These are phyloP conservation scores for Corydoras maculifer DNA, from an alignment of 2,113 vertebrate genomes.

Conservation along the genomic window DNA sequence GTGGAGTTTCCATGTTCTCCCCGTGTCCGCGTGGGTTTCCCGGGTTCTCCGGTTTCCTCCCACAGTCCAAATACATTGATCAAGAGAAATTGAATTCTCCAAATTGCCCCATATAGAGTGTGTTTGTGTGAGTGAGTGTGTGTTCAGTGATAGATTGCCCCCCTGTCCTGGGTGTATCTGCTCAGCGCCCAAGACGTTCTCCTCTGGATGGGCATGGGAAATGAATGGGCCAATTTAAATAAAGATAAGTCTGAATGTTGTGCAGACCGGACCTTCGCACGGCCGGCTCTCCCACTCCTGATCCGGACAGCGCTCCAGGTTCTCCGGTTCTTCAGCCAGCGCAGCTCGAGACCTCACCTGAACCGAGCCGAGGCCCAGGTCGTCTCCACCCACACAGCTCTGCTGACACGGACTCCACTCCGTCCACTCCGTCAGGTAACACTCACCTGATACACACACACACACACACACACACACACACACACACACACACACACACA, in stretches of 20 bases:
- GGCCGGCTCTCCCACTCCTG: conserved; percentile 83
- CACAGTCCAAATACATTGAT: too few species aligned
- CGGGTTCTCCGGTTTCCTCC: too few species aligned
- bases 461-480: neutral
- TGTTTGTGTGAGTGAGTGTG: too few species aligned
- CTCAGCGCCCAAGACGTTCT: too few species aligned
- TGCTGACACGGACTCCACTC: conserved; percentile 87
- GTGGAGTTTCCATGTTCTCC: too few species aligned
- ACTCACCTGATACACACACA: conserved; percentile 75
- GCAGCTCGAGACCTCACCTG: conserved; percentile 87
- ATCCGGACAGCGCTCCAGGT: conserved; percentile 86
- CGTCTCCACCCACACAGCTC: conserved; percentile 82
- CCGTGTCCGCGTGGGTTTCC: too few species aligned
- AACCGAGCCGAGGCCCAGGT: conserved; percentile 85
- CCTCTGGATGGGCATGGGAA: too few species aligned
- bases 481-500: conserved; percentile 6
- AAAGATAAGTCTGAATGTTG: neutral
- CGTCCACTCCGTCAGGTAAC: conserved; percentile 93
- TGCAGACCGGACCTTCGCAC: conserved; percentile 73
- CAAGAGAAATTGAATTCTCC: too few species aligned
- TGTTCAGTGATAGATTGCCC: too few species aligned
- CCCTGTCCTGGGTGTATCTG: too few species aligned
- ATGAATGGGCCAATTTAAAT: neutral
- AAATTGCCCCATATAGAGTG: too few species aligned
- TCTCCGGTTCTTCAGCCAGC: conserved; percentile 86